Evolutionary conservation across 1,140 invertebrate genomes (phyloP).

Genomic region (Nylanderia fulva): DNA sequence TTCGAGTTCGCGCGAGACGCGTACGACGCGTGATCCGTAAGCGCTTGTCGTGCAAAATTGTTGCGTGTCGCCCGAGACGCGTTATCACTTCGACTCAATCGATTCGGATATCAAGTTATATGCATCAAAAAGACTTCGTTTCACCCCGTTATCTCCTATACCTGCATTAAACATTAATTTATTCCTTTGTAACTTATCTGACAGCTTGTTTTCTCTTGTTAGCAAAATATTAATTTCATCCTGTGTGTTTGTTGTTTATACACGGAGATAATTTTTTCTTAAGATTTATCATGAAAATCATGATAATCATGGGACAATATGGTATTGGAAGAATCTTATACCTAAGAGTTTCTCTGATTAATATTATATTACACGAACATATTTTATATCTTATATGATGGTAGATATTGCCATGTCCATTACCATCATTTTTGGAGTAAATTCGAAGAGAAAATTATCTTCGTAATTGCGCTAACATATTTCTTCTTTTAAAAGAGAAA

Average conservation of each 20-base stretch:
- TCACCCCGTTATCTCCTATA: constrained; percentile 10
- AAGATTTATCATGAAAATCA: too few relatives aligned
- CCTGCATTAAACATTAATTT: constrained; percentile 19
- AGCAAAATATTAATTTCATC: constrained; percentile 31
- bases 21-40: constrained; percentile 4
- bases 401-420: too few relatives aligned
- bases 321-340: too few relatives aligned
- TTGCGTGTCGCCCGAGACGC: constrained; percentile 16
- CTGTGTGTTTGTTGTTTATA: too few relatives aligned
- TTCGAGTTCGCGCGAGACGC: neutral
- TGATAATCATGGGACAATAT: too few relatives aligned
- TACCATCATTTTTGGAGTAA: too few relatives aligned
- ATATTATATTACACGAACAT: too few relatives aligned
- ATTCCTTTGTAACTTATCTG: constrained; percentile 19
- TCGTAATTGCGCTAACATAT: neutral
- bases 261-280: too few relatives aligned
- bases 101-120: neutral
- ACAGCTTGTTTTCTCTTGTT: neutral
- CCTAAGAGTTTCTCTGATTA: too few relatives aligned
- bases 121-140: constrained; percentile 8
- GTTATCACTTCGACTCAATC: constrained; percentile 21
- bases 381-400: too few relatives aligned
- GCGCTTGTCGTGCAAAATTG: constrained; percentile 27
- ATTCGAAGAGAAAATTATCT: too few relatives aligned
- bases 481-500: neutral